Conservation (phyloP, 2,113 vertebrate genomes). For the Callaeas wilsoni region DNA sequence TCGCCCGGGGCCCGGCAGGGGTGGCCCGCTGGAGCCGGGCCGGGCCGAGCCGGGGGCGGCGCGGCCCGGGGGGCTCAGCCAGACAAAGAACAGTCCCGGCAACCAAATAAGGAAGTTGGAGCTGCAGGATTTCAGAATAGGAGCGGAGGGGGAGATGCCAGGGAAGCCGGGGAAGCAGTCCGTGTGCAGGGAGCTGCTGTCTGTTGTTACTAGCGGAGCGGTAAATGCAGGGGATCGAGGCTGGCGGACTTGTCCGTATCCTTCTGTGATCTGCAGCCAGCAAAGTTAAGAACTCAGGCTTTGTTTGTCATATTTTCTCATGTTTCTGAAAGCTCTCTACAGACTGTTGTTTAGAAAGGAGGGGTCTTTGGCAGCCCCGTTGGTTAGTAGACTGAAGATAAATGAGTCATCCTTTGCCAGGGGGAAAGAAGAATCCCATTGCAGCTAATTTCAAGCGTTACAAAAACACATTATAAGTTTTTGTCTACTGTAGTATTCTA, state of each 20-base stretch:
- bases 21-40: conserved; percentile 67
- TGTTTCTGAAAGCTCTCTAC: neutral
- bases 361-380: neutral
- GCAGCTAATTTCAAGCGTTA: neutral
- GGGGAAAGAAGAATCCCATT: neutral
- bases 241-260: neutral
- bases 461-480: neutral
- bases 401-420: neutral
- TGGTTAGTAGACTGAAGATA: neutral
- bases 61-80: conserved; percentile 54
- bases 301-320: neutral
- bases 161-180: neutral
- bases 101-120: conserved; percentile 92
- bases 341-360: neutral
- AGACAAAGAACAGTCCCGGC: conserved; percentile 82
- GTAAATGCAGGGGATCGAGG: neutral
- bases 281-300: neutral
- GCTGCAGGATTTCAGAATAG: conserved; percentile 80
- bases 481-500: neutral
- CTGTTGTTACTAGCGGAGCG: neutral
- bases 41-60: neutral
- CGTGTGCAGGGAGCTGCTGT: neutral
- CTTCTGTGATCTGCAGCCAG: neutral
- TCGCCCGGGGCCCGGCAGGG: conserved; percentile 62
- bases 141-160: conserved; percentile 34